Percentiles rank a stretch among this genome's conserved stretches.
Evolutionary conservation across 1,140 invertebrate species (phyloP).

Genomic region (Zophobas morio): DNA sequence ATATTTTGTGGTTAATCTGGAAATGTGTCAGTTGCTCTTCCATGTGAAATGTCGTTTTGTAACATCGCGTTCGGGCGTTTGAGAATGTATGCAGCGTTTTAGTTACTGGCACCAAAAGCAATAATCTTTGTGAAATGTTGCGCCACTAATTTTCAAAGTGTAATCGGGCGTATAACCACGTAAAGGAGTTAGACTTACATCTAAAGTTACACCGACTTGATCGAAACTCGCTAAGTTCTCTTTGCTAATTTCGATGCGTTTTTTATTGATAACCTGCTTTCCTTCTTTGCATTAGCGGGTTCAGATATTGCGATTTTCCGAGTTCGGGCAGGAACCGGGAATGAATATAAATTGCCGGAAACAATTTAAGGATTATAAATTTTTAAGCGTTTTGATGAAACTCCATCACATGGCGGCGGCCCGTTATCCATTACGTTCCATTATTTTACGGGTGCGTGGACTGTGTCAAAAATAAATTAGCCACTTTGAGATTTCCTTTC

Average conservation of each 20-base stretch:
- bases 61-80: not conserved
- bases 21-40: slow-evolving; percentile 9
- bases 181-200: slow-evolving; percentile 50
- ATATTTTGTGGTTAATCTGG: slow-evolving; percentile 16
- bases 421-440: slow-evolving; percentile 1
- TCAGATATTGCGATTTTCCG: slow-evolving; percentile 4
- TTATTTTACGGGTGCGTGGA: slow-evolving; percentile 13
- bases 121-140: slow-evolving; percentile 52
- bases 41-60: slow-evolving; percentile 32
- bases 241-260: slow-evolving; percentile 22
- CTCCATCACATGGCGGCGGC: not conserved
- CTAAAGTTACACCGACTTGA: slow-evolving; percentile 45
- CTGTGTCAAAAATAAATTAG: slow-evolving; percentile 36
- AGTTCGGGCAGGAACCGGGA: not conserved
- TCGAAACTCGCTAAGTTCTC: slow-evolving; percentile 17
- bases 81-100: slow-evolving; percentile 37
- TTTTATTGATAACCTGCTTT: slow-evolving; percentile 11
- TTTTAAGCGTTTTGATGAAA: slow-evolving; percentile 20
- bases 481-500: slow-evolving; percentile 17
- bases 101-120: slow-evolving; percentile 41
- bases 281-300: not conserved
- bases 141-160: slow-evolving; percentile 50
- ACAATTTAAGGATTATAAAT: slow-evolving; percentile 28
- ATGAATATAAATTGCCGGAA: slow-evolving; percentile 27
- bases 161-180: slow-evolving; percentile 49